phyloP scores from a whole-genome alignment of 2,888 invertebrate genomes.

The Allolobophora icterica region DNA sequence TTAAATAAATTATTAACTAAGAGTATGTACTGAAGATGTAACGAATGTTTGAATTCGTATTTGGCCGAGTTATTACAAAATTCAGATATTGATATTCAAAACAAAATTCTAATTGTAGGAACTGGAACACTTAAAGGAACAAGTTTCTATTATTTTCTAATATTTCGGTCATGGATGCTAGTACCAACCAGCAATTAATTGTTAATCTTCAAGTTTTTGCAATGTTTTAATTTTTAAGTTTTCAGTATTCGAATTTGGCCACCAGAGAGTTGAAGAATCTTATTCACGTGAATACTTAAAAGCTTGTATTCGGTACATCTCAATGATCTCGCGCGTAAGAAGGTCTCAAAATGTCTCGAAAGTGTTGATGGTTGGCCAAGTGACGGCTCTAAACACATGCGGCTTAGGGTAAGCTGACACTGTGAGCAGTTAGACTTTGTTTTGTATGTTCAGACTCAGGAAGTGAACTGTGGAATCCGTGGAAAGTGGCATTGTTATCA shows the following conservation, averaged over 20 bases:
- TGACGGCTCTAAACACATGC: too few species aligned
- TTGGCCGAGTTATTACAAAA: neutral
- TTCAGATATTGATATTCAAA: neutral
- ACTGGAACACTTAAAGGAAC: neutral
- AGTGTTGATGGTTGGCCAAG: neutral
- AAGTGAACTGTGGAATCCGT: neutral
- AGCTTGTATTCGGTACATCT: neutral
- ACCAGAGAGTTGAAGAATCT: neutral
- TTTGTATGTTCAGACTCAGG: neutral
- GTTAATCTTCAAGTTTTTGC: neutral
- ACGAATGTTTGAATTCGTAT: neutral
- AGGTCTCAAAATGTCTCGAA: too few species aligned
- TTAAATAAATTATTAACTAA: neutral
- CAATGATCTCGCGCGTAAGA: too few species aligned
- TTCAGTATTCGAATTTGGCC: constrained; percentile 1
- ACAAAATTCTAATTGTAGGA: neutral
- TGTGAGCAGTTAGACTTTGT: neutral
- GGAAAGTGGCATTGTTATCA: neutral
- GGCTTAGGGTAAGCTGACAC: neutral
- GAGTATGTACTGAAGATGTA: neutral
- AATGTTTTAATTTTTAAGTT: neutral
- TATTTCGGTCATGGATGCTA: neutral
- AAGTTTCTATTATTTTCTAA: too few species aligned
- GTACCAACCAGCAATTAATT: neutral
- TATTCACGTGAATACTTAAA: neutral